These are phyloP conservation scores for Cantharis rufa DNA, from an alignment of 2,888 invertebrate genomes.

Conservation along the genomic window DNA sequence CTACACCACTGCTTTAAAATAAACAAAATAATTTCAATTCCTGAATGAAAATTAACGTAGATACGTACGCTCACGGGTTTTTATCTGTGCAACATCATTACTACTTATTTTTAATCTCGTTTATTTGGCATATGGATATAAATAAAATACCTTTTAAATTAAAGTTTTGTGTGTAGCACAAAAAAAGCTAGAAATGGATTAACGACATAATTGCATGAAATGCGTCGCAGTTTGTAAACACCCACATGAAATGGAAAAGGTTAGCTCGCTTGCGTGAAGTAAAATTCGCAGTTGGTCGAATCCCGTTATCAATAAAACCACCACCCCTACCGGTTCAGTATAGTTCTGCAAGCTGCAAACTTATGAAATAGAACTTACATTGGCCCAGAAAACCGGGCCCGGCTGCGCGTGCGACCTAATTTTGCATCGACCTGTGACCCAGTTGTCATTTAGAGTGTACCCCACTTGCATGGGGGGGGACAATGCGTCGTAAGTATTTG, in stretches of 20 bases:
- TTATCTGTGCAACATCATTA: neutral
- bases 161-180: neutral
- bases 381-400: slow-evolving; percentile 39
- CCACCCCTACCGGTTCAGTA: neutral
- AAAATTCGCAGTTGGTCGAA: neutral
- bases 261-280: neutral
- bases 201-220: neutral
- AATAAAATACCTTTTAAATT: neutral
- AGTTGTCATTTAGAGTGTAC: slow-evolving; percentile 31
- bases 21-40: neutral
- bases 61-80: neutral
- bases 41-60: neutral
- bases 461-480: slow-evolving; percentile 24
- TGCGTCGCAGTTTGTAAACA: neutral
- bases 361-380: slow-evolving; percentile 26
- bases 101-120: neutral
- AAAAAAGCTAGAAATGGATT: neutral
- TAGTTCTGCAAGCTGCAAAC: slow-evolving; percentile 21
- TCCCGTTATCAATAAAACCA: neutral
- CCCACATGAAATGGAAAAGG: neutral
- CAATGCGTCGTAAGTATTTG: slow-evolving; percentile 17
- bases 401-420: slow-evolving; percentile 38
- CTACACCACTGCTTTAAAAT: neutral
- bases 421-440: slow-evolving; percentile 39
- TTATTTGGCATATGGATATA: neutral